A percentile compares a stretch with the other conserved stretches of the same genome.
These are phyloP conservation scores for Kryptolebias ocellatus DNA, from an alignment of 2,797 vertebrate genomes.

Conservation along the genomic window DNA sequence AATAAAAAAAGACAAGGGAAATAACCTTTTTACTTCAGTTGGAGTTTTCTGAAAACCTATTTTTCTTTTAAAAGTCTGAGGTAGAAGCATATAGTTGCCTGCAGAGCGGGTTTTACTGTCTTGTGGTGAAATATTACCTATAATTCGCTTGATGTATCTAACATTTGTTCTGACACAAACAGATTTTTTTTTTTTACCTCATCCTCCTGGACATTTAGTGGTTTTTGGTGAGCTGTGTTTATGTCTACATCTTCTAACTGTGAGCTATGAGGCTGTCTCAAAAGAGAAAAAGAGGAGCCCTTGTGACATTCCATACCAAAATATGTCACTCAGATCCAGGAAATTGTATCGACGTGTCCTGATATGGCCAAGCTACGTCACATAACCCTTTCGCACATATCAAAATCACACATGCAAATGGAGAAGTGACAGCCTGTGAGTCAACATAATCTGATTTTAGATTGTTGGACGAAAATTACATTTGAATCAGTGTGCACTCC, in stretches of 20 bases:
- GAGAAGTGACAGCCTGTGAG: conserved; percentile 21
- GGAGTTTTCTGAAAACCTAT: background rate
- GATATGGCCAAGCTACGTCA: conserved; percentile 16
- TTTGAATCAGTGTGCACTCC: conserved; percentile 39
- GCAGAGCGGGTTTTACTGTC: no score
- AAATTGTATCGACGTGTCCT: conserved; percentile 21
- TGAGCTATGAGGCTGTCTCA: background rate
- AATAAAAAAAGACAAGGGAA: background rate
- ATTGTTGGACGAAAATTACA: conserved; percentile 37
- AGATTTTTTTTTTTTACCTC: background rate
- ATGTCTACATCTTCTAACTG: background rate
- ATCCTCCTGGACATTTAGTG: background rate
- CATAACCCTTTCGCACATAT: background rate
- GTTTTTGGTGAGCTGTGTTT: background rate
- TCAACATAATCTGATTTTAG: conserved; percentile 33
- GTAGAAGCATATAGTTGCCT: background rate
- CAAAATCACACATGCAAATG: conserved; percentile 35
- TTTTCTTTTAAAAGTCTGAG: background rate
- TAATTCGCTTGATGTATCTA: background rate
- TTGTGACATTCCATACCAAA: background rate
- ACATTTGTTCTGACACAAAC: background rate
- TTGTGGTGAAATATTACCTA: no score
- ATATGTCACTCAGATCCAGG: conserved; percentile 25
- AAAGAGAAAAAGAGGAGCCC: background rate
- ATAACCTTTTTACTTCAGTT: background rate